Evolutionary conservation across 2,888 invertebrate genomes (phyloP).

Genomic region (Calameuta pallipes): DNA sequence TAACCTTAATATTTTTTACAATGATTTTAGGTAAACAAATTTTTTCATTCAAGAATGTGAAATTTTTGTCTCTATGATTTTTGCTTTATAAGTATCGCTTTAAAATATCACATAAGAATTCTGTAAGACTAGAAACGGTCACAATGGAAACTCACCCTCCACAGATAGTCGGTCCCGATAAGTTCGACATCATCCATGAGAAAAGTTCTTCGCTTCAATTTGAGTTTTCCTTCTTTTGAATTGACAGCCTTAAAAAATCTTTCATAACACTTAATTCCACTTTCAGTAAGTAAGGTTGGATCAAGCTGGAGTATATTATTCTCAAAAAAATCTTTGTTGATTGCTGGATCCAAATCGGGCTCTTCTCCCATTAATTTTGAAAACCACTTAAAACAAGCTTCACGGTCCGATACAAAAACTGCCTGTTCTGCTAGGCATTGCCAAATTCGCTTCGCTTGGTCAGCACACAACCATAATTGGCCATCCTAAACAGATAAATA

Average conservation of each 20-base stretch:
- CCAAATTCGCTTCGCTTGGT: constrained; percentile 98
- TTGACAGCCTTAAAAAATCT: constrained; percentile 96
- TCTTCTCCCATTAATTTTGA: constrained; percentile 97
- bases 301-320: constrained; percentile 92
- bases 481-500: constrained; percentile 76
- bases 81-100: too few relatives aligned
- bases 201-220: constrained; percentile 85
- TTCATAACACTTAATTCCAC: constrained; percentile 91
- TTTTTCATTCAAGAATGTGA: too few relatives aligned
- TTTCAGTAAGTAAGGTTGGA: constrained; percentile 91
- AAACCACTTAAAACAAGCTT: constrained; percentile 98
- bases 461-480: constrained; percentile 95
- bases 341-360: constrained; percentile 95
- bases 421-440: constrained; percentile 94
- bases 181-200: constrained; percentile 94
- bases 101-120: too few relatives aligned
- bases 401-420: constrained; percentile 90
- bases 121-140: too few relatives aligned
- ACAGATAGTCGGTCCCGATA: constrained; percentile 95
- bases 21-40: too few relatives aligned
- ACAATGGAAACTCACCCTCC: constrained; percentile 77
- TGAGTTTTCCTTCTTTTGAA: constrained; percentile 92
- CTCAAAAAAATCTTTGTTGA: constrained; percentile 95
- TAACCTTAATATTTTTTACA: too few relatives aligned
- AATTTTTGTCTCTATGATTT: too few relatives aligned